Conservation (phyloP, 2,113 vertebrate genomes). For the Chroicocephalus ridibundus region DNA sequence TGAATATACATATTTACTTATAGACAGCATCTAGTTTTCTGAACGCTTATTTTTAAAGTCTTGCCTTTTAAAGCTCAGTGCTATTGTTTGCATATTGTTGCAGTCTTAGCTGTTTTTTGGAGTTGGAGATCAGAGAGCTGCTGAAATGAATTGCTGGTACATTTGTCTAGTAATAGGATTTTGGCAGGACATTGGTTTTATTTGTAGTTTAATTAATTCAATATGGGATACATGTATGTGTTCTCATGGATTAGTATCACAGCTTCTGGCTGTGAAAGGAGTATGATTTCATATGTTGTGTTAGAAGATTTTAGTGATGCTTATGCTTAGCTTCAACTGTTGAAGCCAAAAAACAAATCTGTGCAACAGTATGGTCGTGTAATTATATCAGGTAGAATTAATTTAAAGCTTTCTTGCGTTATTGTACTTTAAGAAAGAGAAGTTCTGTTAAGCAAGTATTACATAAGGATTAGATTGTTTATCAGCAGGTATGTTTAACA, state of each 20-base stretch:
- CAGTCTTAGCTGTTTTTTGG: background rate
- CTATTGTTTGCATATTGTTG: background rate
- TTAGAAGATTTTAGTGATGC: background rate
- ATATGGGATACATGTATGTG: background rate
- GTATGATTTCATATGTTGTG: background rate
- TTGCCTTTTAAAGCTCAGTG: background rate
- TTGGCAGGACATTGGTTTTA: background rate
- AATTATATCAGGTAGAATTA: background rate
- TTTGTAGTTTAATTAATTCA: conserved; percentile 20
- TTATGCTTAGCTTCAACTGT: background rate
- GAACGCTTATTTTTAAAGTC: background rate
- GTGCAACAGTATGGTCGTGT: background rate
- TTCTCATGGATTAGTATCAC: background rate
- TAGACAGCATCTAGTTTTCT: background rate
- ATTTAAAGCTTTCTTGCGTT: background rate
- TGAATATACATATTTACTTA: background rate
- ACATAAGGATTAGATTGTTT: background rate
- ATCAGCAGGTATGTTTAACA: background rate
- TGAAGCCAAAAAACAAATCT: background rate
- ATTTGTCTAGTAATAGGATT: background rate
- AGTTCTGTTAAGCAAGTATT: background rate
- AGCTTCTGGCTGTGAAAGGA: background rate
- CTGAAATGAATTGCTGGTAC: background rate
- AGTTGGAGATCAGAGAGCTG: background rate
- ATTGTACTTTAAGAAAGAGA: background rate